Evolutionary conservation across 2,113 vertebrate species (phyloP).

Genomic region (Candoia aspera): DNA sequence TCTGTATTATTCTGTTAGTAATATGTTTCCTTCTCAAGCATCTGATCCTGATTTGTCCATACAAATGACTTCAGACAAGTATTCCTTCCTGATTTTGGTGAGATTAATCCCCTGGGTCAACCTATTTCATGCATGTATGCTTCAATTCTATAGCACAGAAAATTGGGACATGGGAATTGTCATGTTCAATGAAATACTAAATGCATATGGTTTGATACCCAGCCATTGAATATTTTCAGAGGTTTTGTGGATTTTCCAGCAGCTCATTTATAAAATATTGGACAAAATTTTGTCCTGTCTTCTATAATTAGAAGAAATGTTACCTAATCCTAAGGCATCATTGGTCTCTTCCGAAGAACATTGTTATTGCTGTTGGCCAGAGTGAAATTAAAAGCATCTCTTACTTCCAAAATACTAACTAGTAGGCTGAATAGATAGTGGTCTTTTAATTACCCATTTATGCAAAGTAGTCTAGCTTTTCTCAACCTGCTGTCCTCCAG

Average conservation of each 20-base stretch:
- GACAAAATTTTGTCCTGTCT: not conserved
- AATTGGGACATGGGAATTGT: not conserved
- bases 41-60: not conserved
- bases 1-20: conserved; percentile 39
- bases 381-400: not conserved
- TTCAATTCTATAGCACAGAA: not conserved
- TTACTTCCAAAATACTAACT: not conserved
- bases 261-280: not conserved
- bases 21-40: conserved; percentile 36
- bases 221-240: not conserved
- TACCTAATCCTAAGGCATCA: not conserved
- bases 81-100: not conserved
- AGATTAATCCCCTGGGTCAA: not conserved
- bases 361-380: not conserved
- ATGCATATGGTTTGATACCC: not conserved
- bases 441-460: not conserved
- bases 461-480: too few relatives aligned
- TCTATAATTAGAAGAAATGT: not conserved
- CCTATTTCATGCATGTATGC: not conserved
- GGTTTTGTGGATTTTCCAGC: not conserved
- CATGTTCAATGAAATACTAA: not conserved
- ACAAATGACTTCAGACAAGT: conserved; percentile 5
- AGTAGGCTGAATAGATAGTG: not conserved
- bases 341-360: not conserved
- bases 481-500: too few relatives aligned